Base-by-base conservation (phyloP, 2,888 invertebrate genomes). In the Cylloceria caligata region DNA sequence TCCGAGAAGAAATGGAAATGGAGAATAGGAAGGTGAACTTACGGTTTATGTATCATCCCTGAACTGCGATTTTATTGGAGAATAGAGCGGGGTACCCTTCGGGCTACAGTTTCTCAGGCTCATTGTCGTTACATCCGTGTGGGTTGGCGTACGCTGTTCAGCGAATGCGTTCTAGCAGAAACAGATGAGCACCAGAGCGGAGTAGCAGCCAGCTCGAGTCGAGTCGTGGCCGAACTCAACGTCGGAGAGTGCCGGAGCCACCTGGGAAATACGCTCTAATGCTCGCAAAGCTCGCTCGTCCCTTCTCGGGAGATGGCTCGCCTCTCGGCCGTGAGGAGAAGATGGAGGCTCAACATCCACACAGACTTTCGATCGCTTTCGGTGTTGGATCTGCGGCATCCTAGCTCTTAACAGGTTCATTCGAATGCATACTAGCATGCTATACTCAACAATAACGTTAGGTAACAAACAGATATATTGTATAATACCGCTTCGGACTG, bases 181-280 rank as follows among this genome's bases (percentile, higher is more conserved):
- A 27, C 19, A 60, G 30, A 72, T 57, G 30, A 60, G 45, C 72
- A 47, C 19, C 13, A 7, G 47, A 42, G 74, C 65, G 57, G 7
- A 21, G 45, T 34, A 16, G 55, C 13, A 36, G 34, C 19, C 13
- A 39, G 42, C 47, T 27, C 9, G 36, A 60, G 19, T 27, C 30
- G 47, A 49, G 39, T 34, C 55, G 47, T 21, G 57, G 42, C 45
- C 34, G 60, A 57, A 64, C 47, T 42, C 60, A 52, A 24, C 42
- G 62, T 57, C 47, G 13, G 60, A 64, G 39, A 68, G 62, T 55
- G 68, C 47, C 83, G 82, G 73, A 83, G 88, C 89, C 89, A 88
- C 89, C 87, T 87, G 89, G 89, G 89, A 89, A 89, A 89, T 89
- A 89, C 86, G 83, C 81, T 81, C 88, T 89, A 89, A 89, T 89